phyloP scores from a whole-genome alignment of 2,888 invertebrate species.

The Metacarcinus magister region DNA sequence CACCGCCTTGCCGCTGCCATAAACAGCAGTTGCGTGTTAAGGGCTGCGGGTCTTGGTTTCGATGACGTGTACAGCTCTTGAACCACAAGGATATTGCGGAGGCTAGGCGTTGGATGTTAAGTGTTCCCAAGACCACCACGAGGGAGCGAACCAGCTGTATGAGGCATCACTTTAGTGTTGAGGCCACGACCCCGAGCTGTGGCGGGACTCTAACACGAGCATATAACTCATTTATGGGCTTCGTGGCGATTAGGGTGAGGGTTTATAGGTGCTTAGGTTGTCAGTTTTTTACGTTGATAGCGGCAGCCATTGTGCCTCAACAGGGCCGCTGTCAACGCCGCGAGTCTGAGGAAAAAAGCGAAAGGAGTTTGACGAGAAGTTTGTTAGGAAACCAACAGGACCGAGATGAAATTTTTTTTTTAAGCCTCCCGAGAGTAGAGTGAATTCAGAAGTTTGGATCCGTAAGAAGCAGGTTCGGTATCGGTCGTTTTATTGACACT shows the following conservation, averaged over 20 bases:
- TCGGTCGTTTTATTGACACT: not conserved
- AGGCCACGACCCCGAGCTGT: not conserved
- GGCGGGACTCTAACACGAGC: not conserved
- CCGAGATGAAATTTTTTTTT: not conserved
- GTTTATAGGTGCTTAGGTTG: not conserved
- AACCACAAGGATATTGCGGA: not conserved
- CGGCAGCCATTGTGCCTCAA: not conserved
- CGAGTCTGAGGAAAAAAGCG: not conserved
- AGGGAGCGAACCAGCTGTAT: not conserved
- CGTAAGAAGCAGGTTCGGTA: not conserved
- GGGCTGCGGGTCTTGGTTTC: not conserved
- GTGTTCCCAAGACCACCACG: not conserved
- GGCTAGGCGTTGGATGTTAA: not conserved
- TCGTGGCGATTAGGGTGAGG: not conserved
- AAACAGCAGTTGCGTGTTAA: not conserved
- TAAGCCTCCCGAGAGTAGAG: not conserved
- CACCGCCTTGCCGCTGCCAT: not conserved
- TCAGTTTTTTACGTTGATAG: not conserved
- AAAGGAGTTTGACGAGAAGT: too few species aligned
- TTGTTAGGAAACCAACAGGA: not conserved
- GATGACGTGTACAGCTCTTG: not conserved
- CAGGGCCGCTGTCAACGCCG: not conserved
- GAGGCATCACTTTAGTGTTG: not conserved
- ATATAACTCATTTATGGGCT: conserved; percentile 3
- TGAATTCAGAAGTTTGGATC: not conserved